These are phyloP conservation scores for Pampus argenteus DNA, from an alignment of 2,797 vertebrate species.

Conservation along the genomic window DNA sequence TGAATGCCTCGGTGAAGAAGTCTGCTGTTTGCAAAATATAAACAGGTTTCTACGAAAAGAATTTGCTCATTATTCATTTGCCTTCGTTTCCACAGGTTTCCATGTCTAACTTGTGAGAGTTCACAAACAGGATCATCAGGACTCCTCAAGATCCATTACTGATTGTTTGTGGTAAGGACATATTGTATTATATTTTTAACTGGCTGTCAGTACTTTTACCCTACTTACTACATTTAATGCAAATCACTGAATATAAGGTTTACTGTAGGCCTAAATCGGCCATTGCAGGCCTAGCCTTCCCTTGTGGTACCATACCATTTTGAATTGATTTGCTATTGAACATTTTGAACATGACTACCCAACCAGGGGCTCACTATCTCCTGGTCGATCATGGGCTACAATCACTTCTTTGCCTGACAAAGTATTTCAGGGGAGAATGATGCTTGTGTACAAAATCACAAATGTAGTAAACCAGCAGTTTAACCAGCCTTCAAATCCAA, in stretches of 20 bases:
- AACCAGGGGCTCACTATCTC: conserved; percentile 4
- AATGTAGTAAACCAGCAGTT: background rate
- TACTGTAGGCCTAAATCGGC: conserved; percentile 6
- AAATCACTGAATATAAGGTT: conserved; percentile 5
- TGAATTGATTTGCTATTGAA: conserved; percentile 38
- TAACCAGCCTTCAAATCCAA: background rate
- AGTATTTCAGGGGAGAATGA: background rate
- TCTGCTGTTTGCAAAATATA: conserved; percentile 41
- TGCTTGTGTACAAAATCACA: background rate
- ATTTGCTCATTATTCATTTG: conserved; percentile 50
- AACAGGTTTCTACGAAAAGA: conserved; percentile 23
- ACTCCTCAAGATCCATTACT: conserved; percentile 50
- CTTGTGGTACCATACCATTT: conserved; percentile 33
- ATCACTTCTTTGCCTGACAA: conserved; percentile 12
- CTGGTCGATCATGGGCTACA: background rate
- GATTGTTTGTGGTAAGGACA: conserved; percentile 67
- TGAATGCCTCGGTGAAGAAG: conserved; percentile 42
- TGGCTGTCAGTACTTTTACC: background rate
- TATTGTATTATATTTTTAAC: background rate
- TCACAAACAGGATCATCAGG: conserved; percentile 64
- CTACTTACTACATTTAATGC: background rate
- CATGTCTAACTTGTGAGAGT: conserved; percentile 77
- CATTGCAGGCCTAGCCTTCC: background rate
- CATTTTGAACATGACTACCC: conserved; percentile 13
- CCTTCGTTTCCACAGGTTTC: conserved; percentile 77